Evolutionary conservation across 2,797 vertebrate genomes (phyloP).

Genomic region (Esox masquinongy): DNA sequence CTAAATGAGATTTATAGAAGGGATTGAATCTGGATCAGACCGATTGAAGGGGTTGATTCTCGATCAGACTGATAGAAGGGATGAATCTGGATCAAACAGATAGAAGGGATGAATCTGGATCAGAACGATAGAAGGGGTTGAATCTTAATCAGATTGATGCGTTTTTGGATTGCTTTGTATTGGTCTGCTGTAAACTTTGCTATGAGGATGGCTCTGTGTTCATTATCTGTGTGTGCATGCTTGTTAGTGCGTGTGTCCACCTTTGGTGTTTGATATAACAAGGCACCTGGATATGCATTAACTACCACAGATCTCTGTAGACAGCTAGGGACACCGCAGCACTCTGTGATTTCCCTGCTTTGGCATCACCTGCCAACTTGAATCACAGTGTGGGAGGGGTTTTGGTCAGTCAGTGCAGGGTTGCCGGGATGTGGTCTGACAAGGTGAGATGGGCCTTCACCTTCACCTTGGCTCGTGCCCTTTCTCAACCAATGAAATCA

Average conservation of each 20-base stretch:
- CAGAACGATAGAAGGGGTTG: too few relatives aligned
- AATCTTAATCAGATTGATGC: too few relatives aligned
- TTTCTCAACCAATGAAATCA: conserved; percentile 10
- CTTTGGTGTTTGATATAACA: conserved; percentile 22
- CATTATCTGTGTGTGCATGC: background rate
- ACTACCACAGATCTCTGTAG: conserved; percentile 52
- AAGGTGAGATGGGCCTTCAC: conserved; percentile 36
- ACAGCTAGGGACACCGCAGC: conserved; percentile 25
- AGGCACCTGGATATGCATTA: conserved; percentile 41
- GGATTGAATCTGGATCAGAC: too few relatives aligned
- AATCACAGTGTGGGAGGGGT: conserved; percentile 26
- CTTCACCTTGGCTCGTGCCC: conserved; percentile 1
- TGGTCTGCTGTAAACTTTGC: background rate
- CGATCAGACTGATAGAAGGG: too few relatives aligned
- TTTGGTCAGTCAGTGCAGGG: conserved; percentile 15
- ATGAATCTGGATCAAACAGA: too few relatives aligned
- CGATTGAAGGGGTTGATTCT: too few relatives aligned
- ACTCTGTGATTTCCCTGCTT: conserved; percentile 37
- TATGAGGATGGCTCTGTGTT: background rate
- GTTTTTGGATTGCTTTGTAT: too few relatives aligned
- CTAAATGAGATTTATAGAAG: too few relatives aligned
- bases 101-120: too few relatives aligned
- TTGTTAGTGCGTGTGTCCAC: conserved; percentile 1
- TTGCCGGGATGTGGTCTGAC: conserved; percentile 37
- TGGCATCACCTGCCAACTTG: conserved; percentile 42